A percentile compares a stretch with the other conserved stretches of the same genome.
These are phyloP conservation scores for Drosophila pseudotakahashii DNA, from an alignment of 2,888 invertebrate species.

Conservation along the genomic window DNA sequence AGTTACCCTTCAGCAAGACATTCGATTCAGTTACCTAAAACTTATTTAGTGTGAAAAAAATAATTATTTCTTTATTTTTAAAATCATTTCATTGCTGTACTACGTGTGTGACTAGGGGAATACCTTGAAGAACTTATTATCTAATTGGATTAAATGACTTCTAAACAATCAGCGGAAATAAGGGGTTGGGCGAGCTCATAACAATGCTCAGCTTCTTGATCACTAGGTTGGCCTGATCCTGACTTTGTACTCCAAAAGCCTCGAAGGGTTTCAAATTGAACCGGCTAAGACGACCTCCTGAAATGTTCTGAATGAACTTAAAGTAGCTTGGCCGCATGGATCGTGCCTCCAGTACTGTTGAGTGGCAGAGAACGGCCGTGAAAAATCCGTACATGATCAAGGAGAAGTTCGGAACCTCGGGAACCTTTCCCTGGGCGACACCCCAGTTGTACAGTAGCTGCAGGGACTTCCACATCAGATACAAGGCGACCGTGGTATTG, in stretches of 20 bases:
- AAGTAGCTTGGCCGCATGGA: constrained; percentile 91
- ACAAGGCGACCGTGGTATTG: constrained; percentile 90
- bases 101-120: not conserved
- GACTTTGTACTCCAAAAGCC: constrained; percentile 49
- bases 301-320: constrained; percentile 90
- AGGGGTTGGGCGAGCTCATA: constrained; percentile 42
- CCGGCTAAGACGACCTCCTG: constrained; percentile 85
- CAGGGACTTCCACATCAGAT: constrained; percentile 91
- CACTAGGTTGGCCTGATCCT: constrained; percentile 41
- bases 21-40: not conserved
- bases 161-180: constrained; percentile 39
- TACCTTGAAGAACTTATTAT: not conserved
- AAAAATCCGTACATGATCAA: constrained; percentile 89
- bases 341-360: constrained; percentile 90
- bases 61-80: not conserved
- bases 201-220: constrained; percentile 53
- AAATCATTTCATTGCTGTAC: not conserved
- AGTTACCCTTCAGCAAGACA: not conserved
- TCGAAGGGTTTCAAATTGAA: constrained; percentile 54
- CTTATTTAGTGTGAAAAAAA: too few species aligned
- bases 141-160: too few species aligned
- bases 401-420: constrained; percentile 88
- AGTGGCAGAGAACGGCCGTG: constrained; percentile 90
- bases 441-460: constrained; percentile 90
- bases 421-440: constrained; percentile 87